Percentiles rank a stretch among this genome's conserved stretches.
These are phyloP conservation scores for Ascidia mentula DNA, from an alignment of 23 tunicate species.

Conservation along the genomic window DNA sequence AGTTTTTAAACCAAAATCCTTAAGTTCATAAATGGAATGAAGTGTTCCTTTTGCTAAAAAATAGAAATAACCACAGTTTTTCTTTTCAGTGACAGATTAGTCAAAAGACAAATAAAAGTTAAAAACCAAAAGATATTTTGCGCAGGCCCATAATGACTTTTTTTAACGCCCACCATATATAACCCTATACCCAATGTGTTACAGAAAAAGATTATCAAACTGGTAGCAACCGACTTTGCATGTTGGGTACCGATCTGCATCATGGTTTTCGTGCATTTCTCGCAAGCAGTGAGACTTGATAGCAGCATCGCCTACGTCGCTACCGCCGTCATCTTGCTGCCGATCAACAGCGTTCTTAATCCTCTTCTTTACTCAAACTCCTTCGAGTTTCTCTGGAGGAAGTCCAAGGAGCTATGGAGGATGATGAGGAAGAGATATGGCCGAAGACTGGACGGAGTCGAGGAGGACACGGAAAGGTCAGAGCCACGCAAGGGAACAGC, in stretches of 20 bases:
- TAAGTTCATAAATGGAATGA: no score
- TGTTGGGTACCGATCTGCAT: conserved; percentile 68
- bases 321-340: conserved; percentile 45
- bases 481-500: background rate
- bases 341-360: conserved; percentile 67
- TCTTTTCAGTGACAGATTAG: no score
- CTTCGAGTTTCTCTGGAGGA: conserved; percentile 27
- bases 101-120: no score
- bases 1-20: no score
- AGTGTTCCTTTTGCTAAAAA: no score
- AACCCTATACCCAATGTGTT: no score
- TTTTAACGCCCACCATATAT: no score
- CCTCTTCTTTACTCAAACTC: conserved; percentile 55
- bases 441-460: background rate
- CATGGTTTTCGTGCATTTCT: conserved; percentile 29
- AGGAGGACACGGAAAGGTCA: background rate
- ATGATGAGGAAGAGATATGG: background rate
- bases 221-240: conserved; percentile 44
- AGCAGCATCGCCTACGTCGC: conserved; percentile 25
- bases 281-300: background rate
- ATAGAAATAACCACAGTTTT: no score
- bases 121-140: no score
- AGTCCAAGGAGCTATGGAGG: background rate
- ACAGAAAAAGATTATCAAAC: conserved; percentile 42
- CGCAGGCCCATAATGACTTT: no score